These are phyloP conservation scores for Ceratitis capitata DNA, from an alignment of 1,140 invertebrate species.

Conservation along the genomic window DNA sequence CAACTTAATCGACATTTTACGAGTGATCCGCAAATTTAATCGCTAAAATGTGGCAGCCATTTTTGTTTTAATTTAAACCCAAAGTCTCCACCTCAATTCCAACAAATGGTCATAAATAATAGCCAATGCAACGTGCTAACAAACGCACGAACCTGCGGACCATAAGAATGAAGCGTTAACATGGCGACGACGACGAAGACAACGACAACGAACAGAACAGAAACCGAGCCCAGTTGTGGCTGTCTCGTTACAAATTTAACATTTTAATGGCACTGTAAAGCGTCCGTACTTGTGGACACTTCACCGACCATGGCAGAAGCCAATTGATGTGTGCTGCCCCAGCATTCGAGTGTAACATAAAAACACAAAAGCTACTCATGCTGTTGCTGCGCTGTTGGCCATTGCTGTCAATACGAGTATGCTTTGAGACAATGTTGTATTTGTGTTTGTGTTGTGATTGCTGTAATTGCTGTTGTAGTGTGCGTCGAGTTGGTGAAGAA, in stretches of 20 bases:
- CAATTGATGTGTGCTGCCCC: slow-evolving; percentile 1
- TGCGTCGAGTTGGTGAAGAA: background rate
- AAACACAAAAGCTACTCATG: slow-evolving; percentile 24
- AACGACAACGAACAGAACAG: no score
- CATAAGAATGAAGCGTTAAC: background rate
- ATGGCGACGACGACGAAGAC: background rate
- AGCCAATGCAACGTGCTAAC: background rate
- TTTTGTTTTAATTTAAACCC: slow-evolving; percentile 22
- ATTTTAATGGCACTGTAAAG: slow-evolving; percentile 26
- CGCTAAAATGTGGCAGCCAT: slow-evolving; percentile 23
- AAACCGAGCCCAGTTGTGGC: background rate
- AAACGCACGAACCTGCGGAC: background rate
- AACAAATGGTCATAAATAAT: background rate
- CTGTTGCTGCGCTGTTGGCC: slow-evolving; percentile 8
- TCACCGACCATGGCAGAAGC: background rate
- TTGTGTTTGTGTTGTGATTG: background rate
- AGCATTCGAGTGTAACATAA: background rate
- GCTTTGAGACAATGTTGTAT: background rate
- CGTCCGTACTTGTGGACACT: slow-evolving; percentile 18
- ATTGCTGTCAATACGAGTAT: slow-evolving; percentile 10
- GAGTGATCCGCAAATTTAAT: slow-evolving; percentile 3
- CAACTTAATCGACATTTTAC: slow-evolving; percentile 9
- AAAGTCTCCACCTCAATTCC: slow-evolving; percentile 23
- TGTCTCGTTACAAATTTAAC: slow-evolving; percentile 26
- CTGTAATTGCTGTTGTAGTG: background rate